Base-by-base conservation (phyloP, 2,888 invertebrate species). In the Philaethria dido region DNA sequence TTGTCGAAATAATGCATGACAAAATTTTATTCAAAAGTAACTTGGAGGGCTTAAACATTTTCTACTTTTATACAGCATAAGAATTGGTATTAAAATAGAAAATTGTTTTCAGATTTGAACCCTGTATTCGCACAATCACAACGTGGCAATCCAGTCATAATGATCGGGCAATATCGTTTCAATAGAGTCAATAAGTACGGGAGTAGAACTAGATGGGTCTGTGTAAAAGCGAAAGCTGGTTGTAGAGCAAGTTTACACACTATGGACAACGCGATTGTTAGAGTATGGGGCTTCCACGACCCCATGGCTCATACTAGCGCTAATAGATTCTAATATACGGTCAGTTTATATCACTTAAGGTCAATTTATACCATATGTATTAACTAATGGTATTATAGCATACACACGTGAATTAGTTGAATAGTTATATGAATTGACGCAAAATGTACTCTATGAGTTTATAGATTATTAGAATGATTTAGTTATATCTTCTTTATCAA, bases 141-240 rank as follows among this genome's bases (percentile, higher is more conserved):
- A 72, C 87, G 92, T 14, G 92, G 92, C 14, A 92, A 92, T 68
- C 90, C 92, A 0, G 92, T 92, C 44, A 92, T 92, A 42, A 91
- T 92, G 91, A 92, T 92, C 69, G 92, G 92, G 16, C 89, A 87
- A 76, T 92, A 92, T 73, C 85, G 92, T 0, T 92, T 92, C 74
- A 92, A 92, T 74, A 85, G 92, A 18, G 92, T 92, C 42, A 92
- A 92, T 71, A 91, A 91, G 69, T 89, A 89, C 69, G 92, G 92
- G 59, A 86, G 86, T 72, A 80, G 89, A 29, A 89, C 83, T 0
- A 79, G 92, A 76, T 92, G 92, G 92, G 91, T 92, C 45, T 92
- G 92, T 76, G 92, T 92, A 16, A 92, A 92, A 72, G 91, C 91
- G 0, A 92, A 92, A 68, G 88, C 89, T 5, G 92, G 92, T 25